These are phyloP conservation scores for Brachyistius frenatus DNA, from an alignment of 2,113 vertebrate species.

Conservation along the genomic window DNA sequence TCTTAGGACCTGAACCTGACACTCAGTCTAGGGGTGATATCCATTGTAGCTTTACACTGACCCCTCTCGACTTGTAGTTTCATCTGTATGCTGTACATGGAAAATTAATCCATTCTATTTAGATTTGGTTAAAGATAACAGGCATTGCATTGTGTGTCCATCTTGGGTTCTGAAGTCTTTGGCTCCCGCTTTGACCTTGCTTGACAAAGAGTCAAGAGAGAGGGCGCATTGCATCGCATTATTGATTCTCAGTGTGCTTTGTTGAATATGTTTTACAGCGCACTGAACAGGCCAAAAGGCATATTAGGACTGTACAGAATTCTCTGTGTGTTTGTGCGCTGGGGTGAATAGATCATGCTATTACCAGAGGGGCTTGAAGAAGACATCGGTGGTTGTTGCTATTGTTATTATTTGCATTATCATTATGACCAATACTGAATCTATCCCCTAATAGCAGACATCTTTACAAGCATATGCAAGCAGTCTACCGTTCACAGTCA, in stretches of 20 bases:
- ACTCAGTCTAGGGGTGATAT: conserved; percentile 66
- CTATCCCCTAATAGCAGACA: conserved; percentile 46
- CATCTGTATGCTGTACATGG: conserved; percentile 58
- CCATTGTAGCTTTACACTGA: conserved; percentile 81
- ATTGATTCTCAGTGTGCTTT: conserved; percentile 42
- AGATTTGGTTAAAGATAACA: conserved; percentile 28
- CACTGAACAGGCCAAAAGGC: conserved; percentile 53
- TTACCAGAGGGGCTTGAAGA: conserved; percentile 40
- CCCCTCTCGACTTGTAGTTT: conserved; percentile 61
- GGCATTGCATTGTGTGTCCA: conserved; percentile 31
- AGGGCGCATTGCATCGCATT: conserved; percentile 40
- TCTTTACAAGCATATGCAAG: conserved; percentile 66
- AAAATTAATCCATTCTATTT: conserved; percentile 39
- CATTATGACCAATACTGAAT: conserved; percentile 49
- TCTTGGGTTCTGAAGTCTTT: conserved; percentile 33
- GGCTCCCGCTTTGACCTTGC: conserved; percentile 22
- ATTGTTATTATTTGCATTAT: conserved; percentile 68
- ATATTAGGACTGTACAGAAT: conserved; percentile 33
- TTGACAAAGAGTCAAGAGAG: conserved; percentile 20
- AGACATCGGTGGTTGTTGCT: conserved; percentile 57
- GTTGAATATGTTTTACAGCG: conserved; percentile 53
- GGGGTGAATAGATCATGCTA: conserved; percentile 40
- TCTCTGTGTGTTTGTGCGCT: conserved; percentile 45
- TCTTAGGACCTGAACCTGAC: conserved; percentile 76
- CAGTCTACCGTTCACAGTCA: conserved; percentile 65